A percentile compares a stretch with the other conserved stretches of the same genome.
phyloP scores from a whole-genome alignment of 2,888 invertebrate species.

The Xanthostigma xanthostigma region DNA sequence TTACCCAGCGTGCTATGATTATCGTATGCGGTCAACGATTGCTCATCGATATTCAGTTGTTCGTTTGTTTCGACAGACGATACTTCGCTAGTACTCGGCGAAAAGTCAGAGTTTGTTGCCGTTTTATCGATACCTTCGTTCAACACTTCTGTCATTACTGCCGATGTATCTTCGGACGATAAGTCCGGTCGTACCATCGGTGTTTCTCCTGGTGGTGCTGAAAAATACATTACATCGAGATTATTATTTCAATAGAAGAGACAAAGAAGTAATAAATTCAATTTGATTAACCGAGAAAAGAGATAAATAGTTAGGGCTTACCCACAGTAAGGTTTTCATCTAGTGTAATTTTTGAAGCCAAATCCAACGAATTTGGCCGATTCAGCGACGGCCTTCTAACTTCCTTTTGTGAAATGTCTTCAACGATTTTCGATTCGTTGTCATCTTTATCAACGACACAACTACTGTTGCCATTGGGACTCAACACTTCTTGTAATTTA shows the following conservation, averaged over 20 bases:
- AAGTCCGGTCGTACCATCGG: neutral
- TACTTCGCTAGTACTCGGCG: conserved; percentile 5
- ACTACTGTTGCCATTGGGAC: too few species aligned
- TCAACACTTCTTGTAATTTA: too few species aligned
- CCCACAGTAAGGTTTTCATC: neutral
- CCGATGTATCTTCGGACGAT: too few species aligned
- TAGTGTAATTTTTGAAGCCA: conserved; percentile 4
- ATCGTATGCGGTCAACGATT: conserved; percentile 19
- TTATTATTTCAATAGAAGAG: neutral
- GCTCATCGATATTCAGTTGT: conserved; percentile 21
- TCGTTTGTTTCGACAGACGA: conserved; percentile 15
- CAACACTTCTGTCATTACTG: neutral
- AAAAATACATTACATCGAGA: neutral
- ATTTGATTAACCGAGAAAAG: too few species aligned
- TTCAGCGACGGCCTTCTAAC: conserved; percentile 2
- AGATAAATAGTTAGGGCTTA: neutral
- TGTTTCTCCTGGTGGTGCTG: conserved; percentile 4
- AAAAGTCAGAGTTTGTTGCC: conserved; percentile 1
- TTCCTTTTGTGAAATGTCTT: neutral
- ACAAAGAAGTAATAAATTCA: neutral
- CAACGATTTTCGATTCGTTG: too few species aligned
- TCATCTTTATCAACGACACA: too few species aligned
- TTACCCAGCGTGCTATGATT: conserved; percentile 39
- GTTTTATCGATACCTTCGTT: neutral
- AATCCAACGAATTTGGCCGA: conserved; percentile 9